Base-by-base conservation (phyloP, 2,888 invertebrate genomes). In the Ellobium chinense region DNA sequence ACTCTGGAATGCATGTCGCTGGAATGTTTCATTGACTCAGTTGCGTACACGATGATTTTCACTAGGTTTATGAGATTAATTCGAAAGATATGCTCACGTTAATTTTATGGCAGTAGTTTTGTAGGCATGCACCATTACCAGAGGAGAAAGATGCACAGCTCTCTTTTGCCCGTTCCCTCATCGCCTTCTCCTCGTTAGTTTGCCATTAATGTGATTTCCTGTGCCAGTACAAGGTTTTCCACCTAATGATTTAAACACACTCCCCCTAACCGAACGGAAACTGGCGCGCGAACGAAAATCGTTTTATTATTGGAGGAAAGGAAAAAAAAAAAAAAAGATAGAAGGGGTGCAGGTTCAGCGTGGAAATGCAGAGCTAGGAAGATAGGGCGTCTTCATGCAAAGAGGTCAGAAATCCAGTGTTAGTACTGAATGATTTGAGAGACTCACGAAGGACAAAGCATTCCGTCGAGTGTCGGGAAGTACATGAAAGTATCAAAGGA, bases 91-190 rank as follows among this genome's bases (percentile, higher is more conserved):
- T 69, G 27, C 31, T 69, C 54, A 2, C 29, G 46, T 18, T 69
- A 69, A 69, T 69, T 69, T 69, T 29, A 69, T 69, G 46, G 54
- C 69, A 2, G 54, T 29, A 18, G 69, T 69, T n/a, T 69, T 69
- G 69, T 54, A 69, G 37, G 21, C 54, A 69, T 54, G 69, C 69
- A 29, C 46, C 54, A 69, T 69, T 69, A 69, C 39, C 69, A 37
- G 46, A 31, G 54, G 46, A 54, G 69, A 54, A 69, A 7, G 69
- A 69, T 31, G 54, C 69, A 39, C 18, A 39, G 14, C 68, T 54
- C 29, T 37, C 37, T 24, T 63, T 14, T 37, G 34, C 66, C 21
- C n/a, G 24, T 37, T 66, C 69, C 9, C 54, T 46, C 54, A 18
- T 54, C 7, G 27, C 69, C 54, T 54, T 5, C 1, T 18, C 54